phyloP scores from a whole-genome alignment of 2,113 vertebrate genomes.

The Ptilonorhynchus violaceus region DNA sequence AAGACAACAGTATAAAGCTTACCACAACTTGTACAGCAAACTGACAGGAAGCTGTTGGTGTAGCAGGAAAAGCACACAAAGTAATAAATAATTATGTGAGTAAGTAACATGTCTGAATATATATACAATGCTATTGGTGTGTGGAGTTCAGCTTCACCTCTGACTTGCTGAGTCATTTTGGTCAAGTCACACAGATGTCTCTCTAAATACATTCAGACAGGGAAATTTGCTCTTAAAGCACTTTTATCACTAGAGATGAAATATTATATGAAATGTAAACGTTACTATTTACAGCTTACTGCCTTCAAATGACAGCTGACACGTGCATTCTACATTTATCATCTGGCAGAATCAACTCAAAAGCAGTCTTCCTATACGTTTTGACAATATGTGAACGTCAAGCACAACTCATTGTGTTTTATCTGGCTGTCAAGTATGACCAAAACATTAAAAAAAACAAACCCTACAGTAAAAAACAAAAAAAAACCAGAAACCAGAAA shows the following conservation, averaged over 20 bases:
- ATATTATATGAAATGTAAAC: not conserved
- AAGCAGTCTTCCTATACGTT: not conserved
- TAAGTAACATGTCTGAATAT: not conserved
- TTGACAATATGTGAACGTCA: not conserved
- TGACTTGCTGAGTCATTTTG: not conserved
- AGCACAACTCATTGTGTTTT: not conserved
- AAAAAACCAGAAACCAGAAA: rapidly evolving
- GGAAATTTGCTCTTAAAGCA: not conserved
- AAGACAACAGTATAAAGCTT: not conserved
- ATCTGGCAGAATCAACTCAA: not conserved
- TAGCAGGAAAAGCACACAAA: not conserved
- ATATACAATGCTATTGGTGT: not conserved
- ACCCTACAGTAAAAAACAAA: not conserved
- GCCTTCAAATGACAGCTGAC: not conserved
- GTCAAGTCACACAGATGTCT: not conserved
- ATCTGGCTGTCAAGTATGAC: not conserved
- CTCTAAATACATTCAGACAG: not conserved
- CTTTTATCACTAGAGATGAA: not conserved
- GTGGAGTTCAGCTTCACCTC: not conserved
- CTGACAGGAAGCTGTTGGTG: not conserved
- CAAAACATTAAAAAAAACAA: not conserved
- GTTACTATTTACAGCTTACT: not conserved
- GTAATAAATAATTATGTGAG: not conserved
- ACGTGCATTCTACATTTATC: not conserved
- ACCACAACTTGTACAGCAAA: not conserved